Evolutionary conservation across 1,140 invertebrate genomes (phyloP).

Genomic region (Lordiphosa mommai): DNA sequence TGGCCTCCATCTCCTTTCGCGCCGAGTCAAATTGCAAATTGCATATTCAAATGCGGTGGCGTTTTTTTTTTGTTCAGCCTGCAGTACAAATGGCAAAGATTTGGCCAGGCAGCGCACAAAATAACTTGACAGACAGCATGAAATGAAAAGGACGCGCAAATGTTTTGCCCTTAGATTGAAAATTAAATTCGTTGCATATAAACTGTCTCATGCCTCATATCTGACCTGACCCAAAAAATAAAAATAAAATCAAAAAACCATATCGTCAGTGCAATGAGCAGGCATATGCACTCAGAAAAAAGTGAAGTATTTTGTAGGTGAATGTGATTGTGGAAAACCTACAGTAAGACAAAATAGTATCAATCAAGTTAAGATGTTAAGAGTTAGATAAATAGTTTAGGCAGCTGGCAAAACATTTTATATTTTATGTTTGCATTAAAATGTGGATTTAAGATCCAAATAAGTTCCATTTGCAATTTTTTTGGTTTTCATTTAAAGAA

Average conservation of each 20-base stretch:
- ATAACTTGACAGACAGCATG: conserved; percentile 55
- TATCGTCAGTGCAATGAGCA: too few relatives aligned
- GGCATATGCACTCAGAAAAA: too few relatives aligned
- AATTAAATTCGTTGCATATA: conserved; percentile 58
- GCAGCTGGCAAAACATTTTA: too few relatives aligned
- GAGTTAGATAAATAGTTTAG: too few relatives aligned
- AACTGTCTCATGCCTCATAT: conserved; percentile 55
- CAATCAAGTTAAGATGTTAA: too few relatives aligned
- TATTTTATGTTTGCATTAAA: too few relatives aligned
- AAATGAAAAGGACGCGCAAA: conserved; percentile 45
- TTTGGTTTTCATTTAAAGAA: too few relatives aligned
- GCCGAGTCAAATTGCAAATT: conserved; percentile 71
- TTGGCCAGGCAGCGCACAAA: conserved; percentile 68
- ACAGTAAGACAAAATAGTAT: too few relatives aligned
- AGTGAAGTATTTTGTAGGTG: too few relatives aligned
- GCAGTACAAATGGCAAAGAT: conserved; percentile 74
- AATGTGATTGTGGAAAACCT: too few relatives aligned
- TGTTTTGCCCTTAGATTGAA: conserved; percentile 67
- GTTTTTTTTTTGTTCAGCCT: conserved; percentile 72
- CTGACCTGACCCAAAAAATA: conserved; percentile 63
- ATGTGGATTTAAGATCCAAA: too few relatives aligned
- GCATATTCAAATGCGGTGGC: conserved; percentile 74
- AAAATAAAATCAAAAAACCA: not conserved
- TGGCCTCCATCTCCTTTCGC: conserved; percentile 17
- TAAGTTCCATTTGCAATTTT: too few relatives aligned